phyloP scores from a whole-genome alignment of 2,113 vertebrate species.

The Anser cygnoides region DNA sequence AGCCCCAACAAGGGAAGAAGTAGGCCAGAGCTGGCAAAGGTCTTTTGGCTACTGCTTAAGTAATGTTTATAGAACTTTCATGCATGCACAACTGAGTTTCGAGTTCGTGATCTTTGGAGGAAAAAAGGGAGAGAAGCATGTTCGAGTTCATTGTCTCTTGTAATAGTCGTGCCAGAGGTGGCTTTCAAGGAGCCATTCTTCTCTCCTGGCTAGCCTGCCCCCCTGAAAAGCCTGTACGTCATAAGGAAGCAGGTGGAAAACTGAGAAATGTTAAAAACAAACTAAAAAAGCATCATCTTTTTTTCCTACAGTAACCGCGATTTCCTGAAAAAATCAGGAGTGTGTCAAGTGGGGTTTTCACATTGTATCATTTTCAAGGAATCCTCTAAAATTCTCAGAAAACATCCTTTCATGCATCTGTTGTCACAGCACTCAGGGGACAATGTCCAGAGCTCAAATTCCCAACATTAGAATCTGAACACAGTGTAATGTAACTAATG shows the following conservation, averaged over 20 bases:
- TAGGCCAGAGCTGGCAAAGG: slow-evolving; percentile 50
- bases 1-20: slow-evolving; percentile 48
- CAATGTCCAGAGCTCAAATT: slow-evolving; percentile 45
- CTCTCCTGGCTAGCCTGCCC: neutral
- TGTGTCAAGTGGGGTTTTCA: slow-evolving; percentile 35
- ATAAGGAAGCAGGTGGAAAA: neutral
- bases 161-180: slow-evolving; percentile 26
- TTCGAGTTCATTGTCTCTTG: slow-evolving; percentile 54
- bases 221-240: neutral
- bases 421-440: slow-evolving; percentile 57
- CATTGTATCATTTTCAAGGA: slow-evolving; percentile 38
- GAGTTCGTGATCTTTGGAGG: slow-evolving; percentile 37
- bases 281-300: neutral
- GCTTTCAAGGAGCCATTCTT: slow-evolving; percentile 26
- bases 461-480: slow-evolving; percentile 45
- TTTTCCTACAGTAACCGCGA: neutral
- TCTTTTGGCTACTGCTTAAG: slow-evolving; percentile 62
- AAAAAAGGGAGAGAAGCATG: slow-evolving; percentile 48
- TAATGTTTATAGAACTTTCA: slow-evolving; percentile 63
- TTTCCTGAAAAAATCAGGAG: slow-evolving; percentile 38
- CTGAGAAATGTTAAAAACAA: neutral
- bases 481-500: slow-evolving; percentile 53
- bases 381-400: slow-evolving; percentile 52
- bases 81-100: slow-evolving; percentile 61
- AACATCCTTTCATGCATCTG: slow-evolving; percentile 52